These are phyloP conservation scores for Brachyhypopomus occidentalis DNA, from an alignment of 2,113 vertebrate genomes.

Conservation along the genomic window DNA sequence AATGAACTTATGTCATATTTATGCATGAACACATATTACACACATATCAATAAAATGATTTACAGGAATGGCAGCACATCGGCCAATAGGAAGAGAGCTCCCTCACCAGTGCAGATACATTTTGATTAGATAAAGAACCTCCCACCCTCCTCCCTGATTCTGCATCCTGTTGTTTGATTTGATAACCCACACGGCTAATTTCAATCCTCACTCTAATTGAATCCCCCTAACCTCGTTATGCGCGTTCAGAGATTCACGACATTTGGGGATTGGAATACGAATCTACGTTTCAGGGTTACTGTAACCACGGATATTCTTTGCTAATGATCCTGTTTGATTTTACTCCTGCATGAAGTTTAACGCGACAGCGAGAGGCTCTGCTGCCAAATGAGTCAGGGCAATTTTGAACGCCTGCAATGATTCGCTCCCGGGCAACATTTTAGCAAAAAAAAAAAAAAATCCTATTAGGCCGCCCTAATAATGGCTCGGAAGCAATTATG, in stretches of 20 bases:
- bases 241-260: constrained; percentile 53
- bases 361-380: background rate
- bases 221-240: constrained; percentile 66
- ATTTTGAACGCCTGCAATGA: background rate
- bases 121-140: constrained; percentile 70
- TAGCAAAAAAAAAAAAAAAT: background rate
- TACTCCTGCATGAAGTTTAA: background rate
- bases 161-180: constrained; percentile 67
- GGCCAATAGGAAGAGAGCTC: constrained; percentile 56
- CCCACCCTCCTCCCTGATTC: constrained; percentile 62
- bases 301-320: constrained; percentile 15
- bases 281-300: constrained; percentile 16
- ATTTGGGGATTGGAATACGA: constrained; percentile 22
- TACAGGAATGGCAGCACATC: constrained; percentile 61
- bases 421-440: background rate
- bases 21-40: constrained; percentile 64
- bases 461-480: background rate
- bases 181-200: constrained; percentile 69
- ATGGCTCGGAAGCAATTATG: constrained; percentile 4
- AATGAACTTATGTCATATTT: constrained; percentile 68
- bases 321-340: constrained; percentile 8
- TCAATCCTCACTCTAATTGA: constrained; percentile 66
- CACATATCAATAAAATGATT: constrained; percentile 67
- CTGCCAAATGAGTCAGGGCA: background rate
- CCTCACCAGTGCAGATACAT: constrained; percentile 58